Evolutionary conservation across 2,888 invertebrate species (phyloP), one percentile per base, ranked within the genome.

Genomic region (Shargacucullia verbasci): DNA sequence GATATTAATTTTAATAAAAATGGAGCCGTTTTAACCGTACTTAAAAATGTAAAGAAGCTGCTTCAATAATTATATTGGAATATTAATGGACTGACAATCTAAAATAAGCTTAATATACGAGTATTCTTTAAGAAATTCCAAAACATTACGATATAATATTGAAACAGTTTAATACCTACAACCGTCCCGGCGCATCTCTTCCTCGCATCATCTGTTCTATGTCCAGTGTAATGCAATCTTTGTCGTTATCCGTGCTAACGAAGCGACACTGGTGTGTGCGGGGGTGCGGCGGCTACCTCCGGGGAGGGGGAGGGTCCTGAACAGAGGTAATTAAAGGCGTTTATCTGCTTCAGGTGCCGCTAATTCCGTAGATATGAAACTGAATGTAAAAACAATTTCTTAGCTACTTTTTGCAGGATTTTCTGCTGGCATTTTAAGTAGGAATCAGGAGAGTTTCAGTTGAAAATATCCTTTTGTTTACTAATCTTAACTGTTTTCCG

Each of bases 341-440:
- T 91, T 91, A 91, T 91, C 91, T 86, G 81, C 76, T 73, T 77
- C 91, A 90, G 91, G 91, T 90, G 91, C 78, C 76, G 84, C 83
- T 87, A 88, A 87, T 86, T 83, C 80, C 59, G 35, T 54, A 86
- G 87, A 88, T 88, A 88, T 84, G 82, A 78, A 84, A 79, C 80
- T 82, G 76, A 76, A 80, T 75, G 59, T 64, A 59, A 62, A 83
- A 84, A 83, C 81, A 82, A 82, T 82, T 72, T 59, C 58, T 49
- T 50, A 37, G 53, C 47, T 70, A 67, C 73, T 78, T 73, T 63
- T 52, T 43, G 39, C 29, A 13, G 33, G 5, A 52, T 46, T 55
- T 46, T 49, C 12, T n/a, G 20, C 1, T n/a, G 15, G 9, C 54
- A 45, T 44, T 52, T 49, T 33, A 34, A 46, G 29, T 33, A 37